phyloP scores from a whole-genome alignment of 2,797 vertebrate genomes.

The Triplophysa bombifrons region DNA sequence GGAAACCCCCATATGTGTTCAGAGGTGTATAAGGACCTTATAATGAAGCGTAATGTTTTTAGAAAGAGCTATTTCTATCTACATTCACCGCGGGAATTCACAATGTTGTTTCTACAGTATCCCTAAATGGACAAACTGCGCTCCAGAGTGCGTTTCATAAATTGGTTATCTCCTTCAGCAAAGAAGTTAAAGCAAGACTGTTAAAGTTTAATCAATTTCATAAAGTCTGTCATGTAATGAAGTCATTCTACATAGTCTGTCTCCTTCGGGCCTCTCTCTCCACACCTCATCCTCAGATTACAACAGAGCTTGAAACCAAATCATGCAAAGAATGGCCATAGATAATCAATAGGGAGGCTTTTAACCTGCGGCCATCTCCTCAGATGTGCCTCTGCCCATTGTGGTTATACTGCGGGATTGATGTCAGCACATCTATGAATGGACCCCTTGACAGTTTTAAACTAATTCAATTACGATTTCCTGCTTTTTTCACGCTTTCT shows the following conservation, averaged over 20 bases:
- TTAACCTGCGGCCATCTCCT: conserved; percentile 69
- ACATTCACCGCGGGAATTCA: no score
- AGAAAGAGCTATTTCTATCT: no score
- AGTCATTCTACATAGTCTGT: neutral
- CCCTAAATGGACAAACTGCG: no score
- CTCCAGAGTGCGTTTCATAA: no score
- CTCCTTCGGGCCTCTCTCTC: neutral
- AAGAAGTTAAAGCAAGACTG: no score
- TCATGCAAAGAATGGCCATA: conserved; percentile 67
- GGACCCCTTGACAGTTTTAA: conserved; percentile 75
- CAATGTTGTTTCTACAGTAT: no score
- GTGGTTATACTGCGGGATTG: conserved; percentile 66
- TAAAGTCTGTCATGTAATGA: no score
- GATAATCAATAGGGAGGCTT: conserved; percentile 79
- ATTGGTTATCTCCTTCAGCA: no score
- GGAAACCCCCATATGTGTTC: no score
- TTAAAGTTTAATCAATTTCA: no score
- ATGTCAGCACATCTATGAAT: conserved; percentile 81
- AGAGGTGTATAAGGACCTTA: no score
- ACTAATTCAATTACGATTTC: conserved; percentile 83
- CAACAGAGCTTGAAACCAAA: conserved; percentile 57
- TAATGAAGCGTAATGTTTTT: no score
- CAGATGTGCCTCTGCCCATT: conserved; percentile 52
- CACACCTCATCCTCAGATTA: conserved; percentile 55
- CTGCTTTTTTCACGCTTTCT: conserved; percentile 66